Evolutionary conservation across 2,113 vertebrate species (phyloP).

Genomic region (Nibea albiflora): DNA sequence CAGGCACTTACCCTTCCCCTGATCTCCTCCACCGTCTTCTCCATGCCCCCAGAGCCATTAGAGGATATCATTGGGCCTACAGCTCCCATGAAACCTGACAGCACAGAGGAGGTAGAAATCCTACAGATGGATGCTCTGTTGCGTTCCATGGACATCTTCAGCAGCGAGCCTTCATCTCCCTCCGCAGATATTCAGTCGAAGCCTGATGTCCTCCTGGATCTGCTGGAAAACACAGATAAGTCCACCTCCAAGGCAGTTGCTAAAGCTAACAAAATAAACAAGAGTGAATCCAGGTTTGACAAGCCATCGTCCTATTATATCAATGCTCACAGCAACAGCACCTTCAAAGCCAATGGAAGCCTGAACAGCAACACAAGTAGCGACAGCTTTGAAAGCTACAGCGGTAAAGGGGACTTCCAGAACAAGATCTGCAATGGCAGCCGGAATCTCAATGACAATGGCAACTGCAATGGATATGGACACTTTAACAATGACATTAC

Average conservation of each 20-base stretch:
- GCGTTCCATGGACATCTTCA: constrained; percentile 79
- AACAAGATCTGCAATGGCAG: constrained; percentile 58
- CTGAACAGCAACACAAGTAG: constrained; percentile 77
- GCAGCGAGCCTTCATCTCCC: constrained; percentile 66
- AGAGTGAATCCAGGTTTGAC: constrained; percentile 83
- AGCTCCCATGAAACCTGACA: constrained; percentile 53
- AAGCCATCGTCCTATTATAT: constrained; percentile 80
- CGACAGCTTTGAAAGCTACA: constrained; percentile 72
- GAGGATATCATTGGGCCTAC: constrained; percentile 81
- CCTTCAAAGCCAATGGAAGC: constrained; percentile 69
- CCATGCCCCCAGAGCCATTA: constrained; percentile 86
- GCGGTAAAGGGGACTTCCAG: constrained; percentile 62
- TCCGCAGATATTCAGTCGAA: constrained; percentile 60
- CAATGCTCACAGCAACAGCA: constrained; percentile 82
- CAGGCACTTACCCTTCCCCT: constrained; percentile 94
- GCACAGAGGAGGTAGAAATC: constrained; percentile 75
- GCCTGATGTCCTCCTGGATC: constrained; percentile 74
- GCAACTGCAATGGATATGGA: constrained; percentile 65
- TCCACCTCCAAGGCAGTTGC: constrained; percentile 81
- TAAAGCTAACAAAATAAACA: constrained; percentile 84
- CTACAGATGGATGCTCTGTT: constrained; percentile 81
- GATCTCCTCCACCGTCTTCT: constrained; percentile 89
- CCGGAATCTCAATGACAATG: constrained; percentile 43
- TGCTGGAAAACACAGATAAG: constrained; percentile 85
- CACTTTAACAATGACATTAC: constrained; percentile 73